phyloP scores from a whole-genome alignment of 2,888 invertebrate genomes.

The Kuschelorhynchus macadamiae region DNA sequence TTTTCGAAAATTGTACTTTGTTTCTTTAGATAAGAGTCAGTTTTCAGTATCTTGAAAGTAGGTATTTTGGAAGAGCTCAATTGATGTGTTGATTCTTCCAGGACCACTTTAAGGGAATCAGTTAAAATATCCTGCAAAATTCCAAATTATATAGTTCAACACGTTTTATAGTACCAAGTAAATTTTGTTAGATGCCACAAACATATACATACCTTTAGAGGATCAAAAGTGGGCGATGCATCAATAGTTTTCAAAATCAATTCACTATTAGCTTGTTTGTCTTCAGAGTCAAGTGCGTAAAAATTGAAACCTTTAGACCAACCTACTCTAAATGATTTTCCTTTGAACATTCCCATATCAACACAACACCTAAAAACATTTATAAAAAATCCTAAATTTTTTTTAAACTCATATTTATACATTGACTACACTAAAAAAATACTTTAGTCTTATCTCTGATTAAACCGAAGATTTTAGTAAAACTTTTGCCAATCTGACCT shows the following conservation, averaged over 20 bases:
- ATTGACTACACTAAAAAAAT: background rate
- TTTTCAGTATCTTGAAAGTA: slow-evolving; percentile 57
- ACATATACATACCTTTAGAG: slow-evolving; percentile 39
- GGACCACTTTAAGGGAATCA: slow-evolving; percentile 56
- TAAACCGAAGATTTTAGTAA: background rate
- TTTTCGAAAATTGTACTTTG: slow-evolving; percentile 58
- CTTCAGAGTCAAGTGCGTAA: slow-evolving; percentile 45
- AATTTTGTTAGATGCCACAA: background rate
- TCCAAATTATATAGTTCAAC: too few relatives aligned
- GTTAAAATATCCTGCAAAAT: slow-evolving; percentile 54
- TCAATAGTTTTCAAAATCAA: slow-evolving; percentile 48
- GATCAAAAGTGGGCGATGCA: slow-evolving; percentile 34
- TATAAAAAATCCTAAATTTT: too few relatives aligned
- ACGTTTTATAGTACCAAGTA: too few relatives aligned
- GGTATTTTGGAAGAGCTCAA: slow-evolving; percentile 56
- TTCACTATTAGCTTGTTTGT: slow-evolving; percentile 48
- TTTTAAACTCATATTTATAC: background rate
- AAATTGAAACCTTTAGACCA: slow-evolving; percentile 80
- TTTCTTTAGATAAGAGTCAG: slow-evolving; percentile 54
- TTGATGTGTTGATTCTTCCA: slow-evolving; percentile 54
- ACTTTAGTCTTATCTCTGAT: background rate
- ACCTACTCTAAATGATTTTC: slow-evolving; percentile 79
- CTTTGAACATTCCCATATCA: slow-evolving; percentile 74
- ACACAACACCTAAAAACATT: slow-evolving; percentile 65
- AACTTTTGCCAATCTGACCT: too few relatives aligned